These are phyloP conservation scores for Drosophila suzukii DNA, from an alignment of 1,140 invertebrate genomes.

Conservation along the genomic window DNA sequence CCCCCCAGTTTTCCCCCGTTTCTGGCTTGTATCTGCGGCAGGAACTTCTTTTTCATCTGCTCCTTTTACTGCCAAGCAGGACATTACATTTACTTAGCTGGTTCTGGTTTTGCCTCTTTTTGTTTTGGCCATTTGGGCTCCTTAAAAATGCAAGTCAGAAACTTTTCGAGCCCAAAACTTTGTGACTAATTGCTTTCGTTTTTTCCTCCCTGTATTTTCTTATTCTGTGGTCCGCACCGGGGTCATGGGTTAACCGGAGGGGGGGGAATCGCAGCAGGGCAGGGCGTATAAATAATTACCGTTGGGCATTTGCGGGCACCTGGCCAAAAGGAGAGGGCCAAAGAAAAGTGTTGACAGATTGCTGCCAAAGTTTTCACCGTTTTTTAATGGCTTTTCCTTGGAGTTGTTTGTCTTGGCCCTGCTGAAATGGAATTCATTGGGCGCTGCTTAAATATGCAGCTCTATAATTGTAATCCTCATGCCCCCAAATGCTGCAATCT, in stretches of 20 bases:
- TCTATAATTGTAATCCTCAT: constrained; percentile 40
- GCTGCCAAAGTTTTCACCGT: constrained; percentile 72
- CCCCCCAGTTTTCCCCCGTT: no score
- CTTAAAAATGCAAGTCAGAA: constrained; percentile 71
- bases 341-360: constrained; percentile 74
- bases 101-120: constrained; percentile 1
- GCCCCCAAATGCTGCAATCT: not conserved
- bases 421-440: constrained; percentile 4
- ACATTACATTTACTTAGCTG: constrained; percentile 38
- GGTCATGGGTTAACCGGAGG: constrained; percentile 7
- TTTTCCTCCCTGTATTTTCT: constrained; percentile 46
- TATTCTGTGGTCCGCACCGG: constrained; percentile 48
- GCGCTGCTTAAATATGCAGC: constrained; percentile 30
- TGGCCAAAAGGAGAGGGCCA: constrained; percentile 9
- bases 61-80: constrained; percentile 22
- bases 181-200: constrained; percentile 77
- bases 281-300: constrained; percentile 69
- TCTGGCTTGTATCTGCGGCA: not conserved
- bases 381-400: constrained; percentile 59
- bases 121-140: constrained; percentile 37
- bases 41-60: not conserved
- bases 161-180: constrained; percentile 63
- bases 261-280: not conserved
- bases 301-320: constrained; percentile 53
- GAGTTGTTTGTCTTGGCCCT: constrained; percentile 43